Evolutionary conservation across 2,113 vertebrate genomes (phyloP), one percentile per base, ranked within the genome.

Genomic region (Trogon melanurus): DNA sequence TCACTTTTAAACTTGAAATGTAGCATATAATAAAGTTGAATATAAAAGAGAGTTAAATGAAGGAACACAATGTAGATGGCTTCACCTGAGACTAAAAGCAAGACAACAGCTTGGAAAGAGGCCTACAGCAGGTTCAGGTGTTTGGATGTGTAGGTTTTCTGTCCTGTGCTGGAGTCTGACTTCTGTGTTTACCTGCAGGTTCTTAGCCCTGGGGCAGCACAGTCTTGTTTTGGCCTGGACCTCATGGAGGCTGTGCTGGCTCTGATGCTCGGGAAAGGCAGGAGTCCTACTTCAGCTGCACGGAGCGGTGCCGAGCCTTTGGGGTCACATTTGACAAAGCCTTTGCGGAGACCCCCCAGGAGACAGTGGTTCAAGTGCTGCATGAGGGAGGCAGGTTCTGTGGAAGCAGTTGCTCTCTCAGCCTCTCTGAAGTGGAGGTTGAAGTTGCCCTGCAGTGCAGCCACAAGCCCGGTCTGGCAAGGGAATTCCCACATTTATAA

Each of bases 101-200:
- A 92, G 44, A 23, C 23, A 29, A 27, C 4, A 56, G 54, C 22
- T 76, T 73, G 47, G 50, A 26, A 80, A 36, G 32, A 53, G n/a
- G 19, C 32, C 13, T 34, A 3, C 0, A 1, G 44, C 50, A 8
- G 5, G 13, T 23, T 56, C 44, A 30, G 25, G 23, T 16, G 9
- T 30, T 64, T 72, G 54, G 25, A 60, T 62, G 27, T 14, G 0
- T 2, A 61, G 8, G 26, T 54, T 83, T 47, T 4, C 3, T 53
- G 19, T 26, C 25, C 54, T 65, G 4, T 20, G 29, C n/a, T 38
- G 51, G 11, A 66, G 47, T 36, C 22, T 75, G 48, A 18, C 29
- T 44, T 88, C 27, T 45, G 17, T 70, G 5, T 60, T 74, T 41
- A 25, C 34, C 8, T 58, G 57, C 53, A 56, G 36, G 21, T 66